Percentiles rank a stretch among this genome's conserved stretches.
Conservation (phyloP, 2,113 vertebrate genomes). For the Syngnathus typhle region DNA sequence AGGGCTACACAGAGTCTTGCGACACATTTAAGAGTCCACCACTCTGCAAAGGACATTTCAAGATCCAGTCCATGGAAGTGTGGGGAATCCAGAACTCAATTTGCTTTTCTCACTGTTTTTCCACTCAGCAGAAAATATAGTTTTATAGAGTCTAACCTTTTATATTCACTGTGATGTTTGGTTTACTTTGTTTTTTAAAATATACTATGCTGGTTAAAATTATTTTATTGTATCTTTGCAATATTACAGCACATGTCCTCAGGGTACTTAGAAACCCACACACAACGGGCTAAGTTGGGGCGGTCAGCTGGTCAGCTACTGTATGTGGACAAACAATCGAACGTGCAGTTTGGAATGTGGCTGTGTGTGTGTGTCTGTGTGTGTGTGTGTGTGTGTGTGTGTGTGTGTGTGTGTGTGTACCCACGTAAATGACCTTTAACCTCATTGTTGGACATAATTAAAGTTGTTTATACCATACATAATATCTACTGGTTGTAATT, state of each 20-base stretch:
- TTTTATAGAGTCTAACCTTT: background rate
- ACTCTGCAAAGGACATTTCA: constrained; percentile 77
- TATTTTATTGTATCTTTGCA: background rate
- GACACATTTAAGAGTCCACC: constrained; percentile 80
- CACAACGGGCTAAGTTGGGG: background rate
- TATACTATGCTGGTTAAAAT: background rate
- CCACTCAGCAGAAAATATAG: constrained; percentile 11
- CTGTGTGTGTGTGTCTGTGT: background rate
- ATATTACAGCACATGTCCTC: background rate
- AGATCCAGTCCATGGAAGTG: constrained; percentile 77
- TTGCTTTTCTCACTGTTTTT: constrained; percentile 30
- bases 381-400: background rate
- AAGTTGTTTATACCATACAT: background rate
- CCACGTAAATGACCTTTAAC: background rate
- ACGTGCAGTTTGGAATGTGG: background rate
- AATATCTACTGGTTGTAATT: background rate
- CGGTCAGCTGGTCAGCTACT: background rate
- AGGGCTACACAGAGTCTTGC: constrained; percentile 71
- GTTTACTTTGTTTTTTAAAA: background rate
- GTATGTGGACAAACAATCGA: constrained; percentile 2
- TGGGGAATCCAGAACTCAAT: constrained; percentile 76
- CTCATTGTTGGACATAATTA: background rate
- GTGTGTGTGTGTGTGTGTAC: background rate
- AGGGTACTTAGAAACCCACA: constrained; percentile 4
- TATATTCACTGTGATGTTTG: background rate